Base-by-base conservation (phyloP, 2,888 invertebrate genomes). In the Isoperla grammatica region DNA sequence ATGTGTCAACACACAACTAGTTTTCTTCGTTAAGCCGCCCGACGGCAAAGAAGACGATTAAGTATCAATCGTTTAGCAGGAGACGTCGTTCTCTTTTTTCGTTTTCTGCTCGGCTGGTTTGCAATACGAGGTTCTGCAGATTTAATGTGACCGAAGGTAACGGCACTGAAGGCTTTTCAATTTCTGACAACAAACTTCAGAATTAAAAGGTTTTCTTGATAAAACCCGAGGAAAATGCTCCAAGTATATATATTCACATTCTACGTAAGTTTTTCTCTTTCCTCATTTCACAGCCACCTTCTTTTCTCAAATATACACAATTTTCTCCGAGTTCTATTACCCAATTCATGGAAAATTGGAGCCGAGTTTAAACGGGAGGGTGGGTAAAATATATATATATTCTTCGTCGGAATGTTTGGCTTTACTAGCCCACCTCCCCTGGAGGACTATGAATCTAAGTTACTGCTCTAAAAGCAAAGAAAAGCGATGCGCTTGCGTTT, bases 311-410 rank as follows among this genome's bases (percentile, higher is more conserved):
- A 45, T 57, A 61, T 45, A 53, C 57, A 57, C 49, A 61, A 50
- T 61, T 57, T 56, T 57, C 54, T 42, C 46, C 22, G 57, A 46
- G 61, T 50, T 57, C 54, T 61, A 61, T 61, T 61, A 61, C 61
- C 57, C 61, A 61, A 57, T 57, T 57, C 61, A 53, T 57, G 61
- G 61, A 57, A 61, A 61, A 61, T 61, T 61, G 61, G 61, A 54
- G 61, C 57, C 57, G 57, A 57, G 45, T 54, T 56, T 37, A 42
- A 60, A 40, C 39, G 56, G 48, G 35, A 57, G 11, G 22, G 20
- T 12, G 35, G 22, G 29, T 29, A 49, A 49, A 49, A 22, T 13
- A 49, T 48, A 43, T 46, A 46, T 46, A 56, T 54, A 57, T 57
- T 53, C 39, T 56, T 53, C 54, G 17, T 53, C 37, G 46, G 29